These are phyloP conservation scores for Drosophila navojoa DNA, from an alignment of 1,140 invertebrate genomes.

Conservation along the genomic window DNA sequence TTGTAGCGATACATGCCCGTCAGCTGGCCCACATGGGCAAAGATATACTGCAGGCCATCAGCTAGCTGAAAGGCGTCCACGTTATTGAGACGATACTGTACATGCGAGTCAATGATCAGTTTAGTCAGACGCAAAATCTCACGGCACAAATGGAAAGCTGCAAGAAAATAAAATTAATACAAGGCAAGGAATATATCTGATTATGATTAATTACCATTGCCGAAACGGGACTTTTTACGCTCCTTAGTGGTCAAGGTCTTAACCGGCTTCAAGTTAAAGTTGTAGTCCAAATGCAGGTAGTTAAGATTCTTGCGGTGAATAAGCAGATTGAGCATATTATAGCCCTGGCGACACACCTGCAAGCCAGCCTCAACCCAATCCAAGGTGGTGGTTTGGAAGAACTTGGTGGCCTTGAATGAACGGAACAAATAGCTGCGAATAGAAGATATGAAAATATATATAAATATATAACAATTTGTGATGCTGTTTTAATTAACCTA, in stretches of 20 bases:
- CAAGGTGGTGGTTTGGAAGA: slow-evolving; percentile 99
- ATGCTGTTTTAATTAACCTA: slow-evolving; percentile 71
- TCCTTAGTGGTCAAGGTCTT: slow-evolving; percentile 99
- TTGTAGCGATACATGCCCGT: slow-evolving; percentile 99
- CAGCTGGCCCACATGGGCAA: slow-evolving; percentile 99
- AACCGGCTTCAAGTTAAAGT: slow-evolving; percentile 99
- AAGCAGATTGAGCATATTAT: slow-evolving; percentile 99
- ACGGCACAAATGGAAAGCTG: slow-evolving; percentile 98
- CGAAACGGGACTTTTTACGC: slow-evolving; percentile 99
- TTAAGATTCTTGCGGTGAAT: slow-evolving; percentile 99
- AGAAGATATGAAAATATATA: slow-evolving; percentile 40
- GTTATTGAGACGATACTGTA: slow-evolving; percentile 99
- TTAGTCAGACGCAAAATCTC: slow-evolving; percentile 99
- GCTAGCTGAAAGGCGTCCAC: slow-evolving; percentile 99
- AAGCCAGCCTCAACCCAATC: slow-evolving; percentile 99
- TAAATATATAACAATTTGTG: slow-evolving; percentile 5
- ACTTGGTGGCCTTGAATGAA: slow-evolving; percentile 99
- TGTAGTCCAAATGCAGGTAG: slow-evolving; percentile 99
- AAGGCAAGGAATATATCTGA: neutral
- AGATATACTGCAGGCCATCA: slow-evolving; percentile 99
- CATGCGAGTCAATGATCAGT: slow-evolving; percentile 99
- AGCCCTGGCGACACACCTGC: slow-evolving; percentile 99
- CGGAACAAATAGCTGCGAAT: slow-evolving; percentile 92
- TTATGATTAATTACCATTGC: slow-evolving; percentile 90
- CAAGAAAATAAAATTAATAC: slow-evolving; percentile 50